Conservation (phyloP, 1,140 invertebrate genomes). For the Pantala flavescens region DNA sequence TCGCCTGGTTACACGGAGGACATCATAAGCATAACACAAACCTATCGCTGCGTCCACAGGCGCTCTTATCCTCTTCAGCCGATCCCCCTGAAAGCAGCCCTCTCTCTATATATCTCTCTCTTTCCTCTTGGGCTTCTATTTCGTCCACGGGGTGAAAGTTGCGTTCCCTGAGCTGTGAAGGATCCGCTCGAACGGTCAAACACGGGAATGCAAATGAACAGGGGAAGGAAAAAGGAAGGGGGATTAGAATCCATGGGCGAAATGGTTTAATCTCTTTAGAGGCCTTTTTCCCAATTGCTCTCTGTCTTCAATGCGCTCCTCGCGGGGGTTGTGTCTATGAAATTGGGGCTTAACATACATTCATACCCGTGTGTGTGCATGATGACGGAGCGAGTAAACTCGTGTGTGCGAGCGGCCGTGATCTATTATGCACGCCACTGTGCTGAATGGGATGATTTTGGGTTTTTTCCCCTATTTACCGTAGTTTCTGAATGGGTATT, state of each 20-base stretch:
- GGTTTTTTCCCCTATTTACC: no score
- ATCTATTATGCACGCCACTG: no score
- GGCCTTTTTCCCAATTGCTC: not conserved
- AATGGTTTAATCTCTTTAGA: conserved; percentile 7
- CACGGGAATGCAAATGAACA: not conserved
- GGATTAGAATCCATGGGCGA: not conserved
- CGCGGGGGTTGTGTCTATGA: not conserved
- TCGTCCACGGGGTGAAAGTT: conserved; percentile 7
- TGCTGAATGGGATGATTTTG: no score
- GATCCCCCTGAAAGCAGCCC: not conserved
- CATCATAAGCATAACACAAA: not conserved
- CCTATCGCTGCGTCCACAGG: not conserved
- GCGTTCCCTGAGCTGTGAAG: not conserved
- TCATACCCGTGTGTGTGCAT: no score
- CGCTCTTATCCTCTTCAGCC: not conserved
- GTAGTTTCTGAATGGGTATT: no score
- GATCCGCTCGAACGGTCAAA: not conserved
- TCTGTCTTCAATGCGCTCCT: not conserved
- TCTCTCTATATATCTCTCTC: not conserved
- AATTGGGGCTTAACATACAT: no score
- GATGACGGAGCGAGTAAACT: no score
- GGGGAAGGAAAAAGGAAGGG: not conserved
- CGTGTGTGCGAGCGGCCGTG: no score
- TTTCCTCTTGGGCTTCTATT: not conserved
- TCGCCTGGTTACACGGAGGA: no score